Conservation (phyloP, 2,888 invertebrate species). For the Mythimna loreyi region DNA sequence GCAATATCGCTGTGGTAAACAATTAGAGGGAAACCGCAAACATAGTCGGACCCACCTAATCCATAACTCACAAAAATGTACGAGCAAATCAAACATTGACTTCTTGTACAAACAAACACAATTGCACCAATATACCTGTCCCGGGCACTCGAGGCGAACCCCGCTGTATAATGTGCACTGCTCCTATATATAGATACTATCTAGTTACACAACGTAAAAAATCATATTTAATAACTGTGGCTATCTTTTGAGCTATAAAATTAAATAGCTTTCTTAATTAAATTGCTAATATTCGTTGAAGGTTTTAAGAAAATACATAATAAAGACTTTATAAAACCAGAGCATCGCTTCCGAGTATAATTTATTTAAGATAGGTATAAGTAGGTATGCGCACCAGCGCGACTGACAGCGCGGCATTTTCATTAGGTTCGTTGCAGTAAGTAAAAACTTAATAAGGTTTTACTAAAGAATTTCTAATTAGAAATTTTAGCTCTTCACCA, state of each 20-base stretch:
- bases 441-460: conserved; percentile 90
- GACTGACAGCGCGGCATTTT: conserved; percentile 87
- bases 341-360: conserved; percentile 61
- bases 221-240: conserved; percentile 53
- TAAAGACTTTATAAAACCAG: conserved; percentile 60
- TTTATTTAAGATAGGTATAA: conserved; percentile 66
- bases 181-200: conserved; percentile 14
- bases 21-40: conserved; percentile 80
- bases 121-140: conserved; percentile 52
- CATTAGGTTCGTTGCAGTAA: conserved; percentile 87
- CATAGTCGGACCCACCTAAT: conserved; percentile 81
- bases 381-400: conserved; percentile 45
- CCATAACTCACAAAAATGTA: conserved; percentile 89
- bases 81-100: conserved; percentile 81
- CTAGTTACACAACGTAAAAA: conserved; percentile 24
- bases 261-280: conserved; percentile 58
- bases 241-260: conserved; percentile 50
- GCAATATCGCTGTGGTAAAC: conserved; percentile 67
- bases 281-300: conserved; percentile 60
- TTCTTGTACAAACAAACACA: conserved; percentile 76
- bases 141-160: neutral
- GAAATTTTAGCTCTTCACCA: conserved; percentile 90
- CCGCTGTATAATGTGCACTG: conserved; percentile 15
- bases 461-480: conserved; percentile 90
- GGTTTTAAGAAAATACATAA: conserved; percentile 51